Evolutionary conservation across 1,140 invertebrate species (phyloP), one percentile per base, ranked within the genome.

Genomic region (Thalassaphorura encarpata): DNA sequence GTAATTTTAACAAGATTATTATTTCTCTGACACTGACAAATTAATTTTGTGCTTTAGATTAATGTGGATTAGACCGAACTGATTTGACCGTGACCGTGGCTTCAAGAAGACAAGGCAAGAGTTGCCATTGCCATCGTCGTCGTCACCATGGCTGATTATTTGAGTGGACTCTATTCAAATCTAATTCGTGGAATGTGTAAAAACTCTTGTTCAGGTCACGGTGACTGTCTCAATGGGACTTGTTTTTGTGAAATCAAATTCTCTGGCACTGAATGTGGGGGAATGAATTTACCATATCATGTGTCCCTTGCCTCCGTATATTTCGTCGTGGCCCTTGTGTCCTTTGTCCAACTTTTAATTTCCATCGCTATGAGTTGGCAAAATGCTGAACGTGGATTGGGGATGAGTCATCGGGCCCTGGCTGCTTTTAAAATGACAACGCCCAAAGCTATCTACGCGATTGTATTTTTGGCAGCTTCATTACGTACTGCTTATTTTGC

Each of bases 401-500:
- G 74, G 80, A 84, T 41, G 86, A 85, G 8, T 85, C 92, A 74
- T 80, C 84, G 42, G 86, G 85, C 8, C 84, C 83, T 1, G 1
- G 76, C 80, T 56, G 89, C 89, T 6, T 91, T 87, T 68, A 79
- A 84, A 64, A 78, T 94, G 33, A 94, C 89, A 49, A 92, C 85
- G 3, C 90, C 93, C 69, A 96, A 96, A 75, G 75, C 90, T 60
- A 77, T 96, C 8, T 94, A 94, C 69, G 81, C 92, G 59, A 80
- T 94, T 54, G 87, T 88, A 19, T 91, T 90, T 71, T 74, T 93
- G 21, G 90, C 89, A 0, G 83, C 89, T 23, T 75, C 84, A 1
- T 80, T 94, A 41, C 73, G 89, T 52, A 89, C 88, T 26, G 87
- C 87, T 24, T 93, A 92, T 70, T 94, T 93, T 66, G 85, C 88